Base-by-base conservation (phyloP, 2,797 vertebrate genomes). In the Gambelia wislizenii region DNA sequence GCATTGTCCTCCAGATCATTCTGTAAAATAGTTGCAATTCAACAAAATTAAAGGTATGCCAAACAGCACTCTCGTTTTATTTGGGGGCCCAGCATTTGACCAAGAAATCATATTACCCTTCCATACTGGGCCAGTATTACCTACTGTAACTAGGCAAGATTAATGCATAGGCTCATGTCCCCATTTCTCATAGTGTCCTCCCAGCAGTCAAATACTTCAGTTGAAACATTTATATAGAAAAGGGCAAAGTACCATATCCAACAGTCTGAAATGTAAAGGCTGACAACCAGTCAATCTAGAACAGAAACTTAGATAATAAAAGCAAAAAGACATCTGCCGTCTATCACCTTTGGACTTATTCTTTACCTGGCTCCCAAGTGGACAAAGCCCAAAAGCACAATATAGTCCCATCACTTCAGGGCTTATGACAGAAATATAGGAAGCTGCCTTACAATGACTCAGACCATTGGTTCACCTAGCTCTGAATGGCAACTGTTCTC, bases 1-100 rank as follows among this genome's bases (percentile, higher is more conserved):
- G 95, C 95, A 2, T 96, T 91, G 2, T 98, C 98, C 72, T 97
- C 96, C 8, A 91, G 94, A 89, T 98, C 97, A 36, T 93, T 95
- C 99, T 99, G 93, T 64, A 93, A 91, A 88, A 52, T 9, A 83
- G 1, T 27, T 42, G 16, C 8, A 54, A 80, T 87, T 18, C 33
- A 86, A 87, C 18, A 72, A 87, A 87, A 72, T 44, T 47, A n/a
- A 86, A 67, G 39, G 54, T 27, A 67, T 59, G 25, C 54, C 27
- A 56, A 44, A 74, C 20, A 54, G 3, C 10, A 30, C 39, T 8
- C 2, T 72, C 2, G 56, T 59, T 82, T 47, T 2, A 56, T 54
- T 77, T 77, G 13, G 16, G 18, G 22, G 12, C 6, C 36, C 67
- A n/a, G 18, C 36, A 7, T 69, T 9, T 52, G 25, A 77, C 7